Evolutionary conservation across 2,888 invertebrate species (phyloP), one percentile per base, ranked within the genome.

Genomic region (Auanema freiburgensis): DNA sequence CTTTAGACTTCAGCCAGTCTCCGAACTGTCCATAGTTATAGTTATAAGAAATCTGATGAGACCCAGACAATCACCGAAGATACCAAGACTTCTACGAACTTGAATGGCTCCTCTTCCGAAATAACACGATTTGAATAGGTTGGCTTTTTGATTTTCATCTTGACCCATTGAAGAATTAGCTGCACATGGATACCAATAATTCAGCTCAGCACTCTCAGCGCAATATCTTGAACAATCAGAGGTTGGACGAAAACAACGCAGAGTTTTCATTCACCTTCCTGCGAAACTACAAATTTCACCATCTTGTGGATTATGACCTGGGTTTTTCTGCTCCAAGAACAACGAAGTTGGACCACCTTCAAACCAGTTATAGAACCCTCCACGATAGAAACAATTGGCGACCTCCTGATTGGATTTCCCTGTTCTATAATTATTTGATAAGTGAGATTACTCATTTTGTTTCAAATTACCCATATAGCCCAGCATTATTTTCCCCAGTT

Each of bases 291-390:
- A 79, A 6, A 59, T 42, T 10, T 61, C 59, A 40, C 79, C 79
- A 46, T 79, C 78, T 0, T 50, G 51, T 12, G 79, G 78, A 23
- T 67, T 58, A 58, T 71, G 75, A 49, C 77, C 78, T 14, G 77
- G 77, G 50, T 57, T 65, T 42, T 65, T 66, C 8, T 63, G 69
- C 46, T 70, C 69, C 18, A 79, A 49, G 59, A 79, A 79, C 12
- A 65, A 61, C 16, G 71, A 71, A 0, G 66, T 69, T 44, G 79
- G 79, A 21, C 79, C 79, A n/a, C 53, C 61, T 59, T 79, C 79
- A 50, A 79, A 79, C 80, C 80, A 80, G 57, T 80, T 79, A 71
- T 74, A 80, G 69, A 80, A 79, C 1, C 80, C 80, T 40, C 80
- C 80, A 1, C 79, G 73, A 53, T 79, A 80, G 70, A 79, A 80